Conservation (phyloP, 2,888 invertebrate genomes). For the Agapostemon virescens region DNA sequence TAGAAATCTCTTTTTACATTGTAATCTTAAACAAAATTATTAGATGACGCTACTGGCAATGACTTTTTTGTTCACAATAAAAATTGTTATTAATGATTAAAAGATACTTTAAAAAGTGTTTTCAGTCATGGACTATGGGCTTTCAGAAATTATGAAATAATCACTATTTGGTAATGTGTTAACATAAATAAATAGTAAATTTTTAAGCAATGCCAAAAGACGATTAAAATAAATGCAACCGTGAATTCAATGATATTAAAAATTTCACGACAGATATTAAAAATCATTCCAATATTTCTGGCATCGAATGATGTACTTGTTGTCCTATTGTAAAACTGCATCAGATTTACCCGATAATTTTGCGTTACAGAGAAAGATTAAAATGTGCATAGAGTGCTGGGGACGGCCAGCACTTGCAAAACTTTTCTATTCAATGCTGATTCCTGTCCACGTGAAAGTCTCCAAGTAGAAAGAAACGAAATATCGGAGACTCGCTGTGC, state of each 20-base stretch:
- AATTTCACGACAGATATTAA: background rate
- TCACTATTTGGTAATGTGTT: too few relatives aligned
- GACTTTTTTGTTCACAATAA: too few relatives aligned
- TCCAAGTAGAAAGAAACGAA: slow-evolving; percentile 40
- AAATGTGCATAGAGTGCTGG: background rate
- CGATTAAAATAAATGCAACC: background rate
- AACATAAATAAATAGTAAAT: too few relatives aligned
- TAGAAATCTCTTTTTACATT: too few relatives aligned
- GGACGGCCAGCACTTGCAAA: background rate
- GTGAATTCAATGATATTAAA: background rate
- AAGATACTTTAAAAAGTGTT: too few relatives aligned
- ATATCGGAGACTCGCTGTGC: slow-evolving; percentile 23
- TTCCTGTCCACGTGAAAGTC: background rate
- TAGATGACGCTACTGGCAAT: too few relatives aligned
- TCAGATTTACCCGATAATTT: background rate
- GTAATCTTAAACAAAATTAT: too few relatives aligned
- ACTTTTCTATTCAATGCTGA: slow-evolving; percentile 4
- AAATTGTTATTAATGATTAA: too few relatives aligned
- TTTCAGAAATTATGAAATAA: too few relatives aligned
- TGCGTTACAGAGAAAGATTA: background rate
- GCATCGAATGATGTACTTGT: background rate
- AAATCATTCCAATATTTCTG: background rate
- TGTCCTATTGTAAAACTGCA: background rate
- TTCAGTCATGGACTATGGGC: too few relatives aligned
- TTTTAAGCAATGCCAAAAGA: background rate